phyloP scores from a whole-genome alignment of 1,140 invertebrate species.

The Saccostrea cuccullata region DNA sequence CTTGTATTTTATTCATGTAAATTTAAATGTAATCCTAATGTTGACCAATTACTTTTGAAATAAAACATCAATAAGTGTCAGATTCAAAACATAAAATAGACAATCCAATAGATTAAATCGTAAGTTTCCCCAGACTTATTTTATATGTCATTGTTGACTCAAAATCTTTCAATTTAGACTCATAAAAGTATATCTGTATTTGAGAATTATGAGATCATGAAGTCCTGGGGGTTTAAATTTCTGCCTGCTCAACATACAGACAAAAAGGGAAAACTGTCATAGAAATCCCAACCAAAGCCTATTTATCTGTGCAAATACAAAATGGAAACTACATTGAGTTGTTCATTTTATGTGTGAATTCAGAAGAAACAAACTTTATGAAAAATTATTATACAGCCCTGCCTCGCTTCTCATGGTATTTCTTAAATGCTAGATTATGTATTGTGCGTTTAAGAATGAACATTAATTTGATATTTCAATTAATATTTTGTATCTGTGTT shows the following conservation, averaged over 20 bases:
- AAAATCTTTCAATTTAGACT: slow-evolving; percentile 3
- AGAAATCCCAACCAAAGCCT: not conserved
- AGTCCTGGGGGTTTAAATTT: slow-evolving; percentile 10
- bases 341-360: not conserved
- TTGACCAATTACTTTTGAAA: not conserved
- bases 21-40: not conserved
- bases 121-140: not conserved
- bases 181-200: slow-evolving; percentile 20
- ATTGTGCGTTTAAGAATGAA: too few species aligned
- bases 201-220: slow-evolving; percentile 25
- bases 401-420: not conserved
- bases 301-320: not conserved
- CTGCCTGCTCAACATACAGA: not conserved
- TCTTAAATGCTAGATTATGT: not conserved
- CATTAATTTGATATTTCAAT: too few species aligned
- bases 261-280: not conserved
- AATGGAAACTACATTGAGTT: not conserved
- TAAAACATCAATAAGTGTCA: not conserved
- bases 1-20: not conserved
- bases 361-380: not conserved
- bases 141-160: not conserved
- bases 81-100: not conserved
- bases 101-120: not conserved
- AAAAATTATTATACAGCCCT: not conserved
- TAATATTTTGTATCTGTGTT: too few species aligned